Base-by-base conservation (phyloP, 2,888 invertebrate species). In the Meteorus cinctellus region DNA sequence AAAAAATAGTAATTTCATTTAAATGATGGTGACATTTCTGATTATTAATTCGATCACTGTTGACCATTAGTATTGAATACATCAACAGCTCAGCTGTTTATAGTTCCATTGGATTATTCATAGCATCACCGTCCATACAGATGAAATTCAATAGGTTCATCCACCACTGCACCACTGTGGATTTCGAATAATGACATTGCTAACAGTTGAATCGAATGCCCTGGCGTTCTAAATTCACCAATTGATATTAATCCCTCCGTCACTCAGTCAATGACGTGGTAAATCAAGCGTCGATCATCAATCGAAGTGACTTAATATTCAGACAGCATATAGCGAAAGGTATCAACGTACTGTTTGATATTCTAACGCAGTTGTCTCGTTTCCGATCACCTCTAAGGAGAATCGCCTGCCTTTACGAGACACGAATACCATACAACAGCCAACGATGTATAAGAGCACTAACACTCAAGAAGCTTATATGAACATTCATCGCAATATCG, bases 361-460 rank as follows among this genome's bases (percentile, higher is more conserved):
- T 76, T 76, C 72, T 72, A 72, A 72, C 67, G 66, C 68, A 72
- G 67, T 68, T 62, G 72, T 76, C 62, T 72, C 67, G 59, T 72
- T 67, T 68, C 68, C 72, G 66, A 76, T 76, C 75, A 72, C 65
- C 66, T 59, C 72, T 72, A 72, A 70, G 70, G 55, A 63, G 51
- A 75, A 75, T 63, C 66, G 71, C 65, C 31, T 41, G 75, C 55
- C 71, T 71, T 75, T 63, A 60, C 67, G 67, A 76, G 68, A 51
- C 51, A 67, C 55, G 72, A 76, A 66, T 72, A 45, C 41, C 59
- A 51, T 66, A 65, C 41, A 59, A 73, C 41, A 31, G 29, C 63
- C 48, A 71, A 67, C 72, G 24, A 51, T 45, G 55, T 29, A 67
- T 45, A 70, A 71, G 51, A 74, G 36, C 51, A 62, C 55, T 55